Base-by-base conservation (phyloP, 2,113 vertebrate genomes). In the Thamnaconus septentrionalis region DNA sequence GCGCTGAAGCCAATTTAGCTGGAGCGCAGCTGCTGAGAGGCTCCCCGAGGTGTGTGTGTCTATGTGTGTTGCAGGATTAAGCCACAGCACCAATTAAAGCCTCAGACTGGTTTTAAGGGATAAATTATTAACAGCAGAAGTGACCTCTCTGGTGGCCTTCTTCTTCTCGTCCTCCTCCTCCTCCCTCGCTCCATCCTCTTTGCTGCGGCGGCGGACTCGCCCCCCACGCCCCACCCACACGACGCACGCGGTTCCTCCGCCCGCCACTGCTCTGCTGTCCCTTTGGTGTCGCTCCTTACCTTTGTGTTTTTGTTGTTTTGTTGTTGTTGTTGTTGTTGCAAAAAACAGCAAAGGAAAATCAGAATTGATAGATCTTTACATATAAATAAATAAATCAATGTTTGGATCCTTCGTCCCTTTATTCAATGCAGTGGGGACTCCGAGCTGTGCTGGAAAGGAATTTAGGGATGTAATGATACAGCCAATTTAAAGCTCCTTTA, bases 61-160 rank as follows among this genome's bases (percentile, higher is more conserved):
- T 43, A 39, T 58, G 61, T 63, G 70, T 74, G 71, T 77, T 78
- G 80, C 74, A 79, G 85, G 83, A 86, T 91, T 86, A 90, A 80
- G 81, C 76, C 79, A 74, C 83, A 71, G 75, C 82, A 75, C 86
- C 90, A 91, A 90, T 92, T 92, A 92, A 86, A 88, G 75, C 79
- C 63, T 79, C 79, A 56, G 69, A 81, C 80, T 79, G 76, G 63
- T 84, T 90, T 87, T 80, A 86, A 78, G 84, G 83, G 80, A 90
- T 91, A 81, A 87, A 91, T 92, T 92, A 88, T 89, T 90, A 90
- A 88, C 78, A 88, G 83, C 86, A 87, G 79, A 85, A 90, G 85
- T 85, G 83, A 83, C 88, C 87, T 88, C 87, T 87, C 85, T 81
- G 62, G 78, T 83, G 78, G 76, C 80, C 83, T 82, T 82, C n/a